Percentiles rank a stretch among this genome's conserved stretches.
Evolutionary conservation across 2,888 invertebrate genomes (phyloP).

Genomic region (Tethea ocularis): DNA sequence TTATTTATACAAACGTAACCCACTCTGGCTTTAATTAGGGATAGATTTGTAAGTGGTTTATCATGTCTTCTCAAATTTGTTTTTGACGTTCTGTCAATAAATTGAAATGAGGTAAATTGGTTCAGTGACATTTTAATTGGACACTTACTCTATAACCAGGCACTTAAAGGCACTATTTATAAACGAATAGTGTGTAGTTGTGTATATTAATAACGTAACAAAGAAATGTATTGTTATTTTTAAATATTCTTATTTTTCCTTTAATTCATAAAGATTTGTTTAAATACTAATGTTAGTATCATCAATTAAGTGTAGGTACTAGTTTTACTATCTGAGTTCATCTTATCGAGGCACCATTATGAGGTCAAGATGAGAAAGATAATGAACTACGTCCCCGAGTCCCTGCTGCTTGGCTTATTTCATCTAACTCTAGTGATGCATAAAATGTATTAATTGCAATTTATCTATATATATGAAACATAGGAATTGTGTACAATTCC

Average conservation of each 20-base stretch:
- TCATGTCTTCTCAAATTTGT: conserved; percentile 47
- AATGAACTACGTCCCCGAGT: conserved; percentile 51
- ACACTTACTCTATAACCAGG: conserved; percentile 3
- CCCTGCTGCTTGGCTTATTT: conserved; percentile 4
- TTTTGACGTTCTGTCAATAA: conserved; percentile 43
- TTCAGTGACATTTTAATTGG: background rate
- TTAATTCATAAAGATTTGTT: background rate
- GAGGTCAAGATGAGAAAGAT: conserved; percentile 38
- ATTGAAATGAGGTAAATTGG: conserved; percentile 33
- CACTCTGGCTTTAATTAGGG: conserved; percentile 7
- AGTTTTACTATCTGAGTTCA: conserved; percentile 29
- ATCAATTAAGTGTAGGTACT: conserved; percentile 23
- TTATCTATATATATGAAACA: too few relatives aligned
- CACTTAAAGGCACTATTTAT: conserved; percentile 1
- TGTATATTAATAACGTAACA: too few relatives aligned
- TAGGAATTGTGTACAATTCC: too few relatives aligned
- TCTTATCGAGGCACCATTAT: conserved; percentile 20
- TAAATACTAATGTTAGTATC: conserved; percentile 25
- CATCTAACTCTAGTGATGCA: conserved; percentile 5
- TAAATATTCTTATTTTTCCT: too few relatives aligned
- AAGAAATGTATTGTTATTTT: too few relatives aligned
- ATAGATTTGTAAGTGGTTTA: conserved; percentile 43
- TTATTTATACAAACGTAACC: background rate
- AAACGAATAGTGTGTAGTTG: too few relatives aligned
- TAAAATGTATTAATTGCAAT: background rate